phyloP scores from a whole-genome alignment of 2,797 vertebrate genomes.

The Chloroceryle inda region DNA sequence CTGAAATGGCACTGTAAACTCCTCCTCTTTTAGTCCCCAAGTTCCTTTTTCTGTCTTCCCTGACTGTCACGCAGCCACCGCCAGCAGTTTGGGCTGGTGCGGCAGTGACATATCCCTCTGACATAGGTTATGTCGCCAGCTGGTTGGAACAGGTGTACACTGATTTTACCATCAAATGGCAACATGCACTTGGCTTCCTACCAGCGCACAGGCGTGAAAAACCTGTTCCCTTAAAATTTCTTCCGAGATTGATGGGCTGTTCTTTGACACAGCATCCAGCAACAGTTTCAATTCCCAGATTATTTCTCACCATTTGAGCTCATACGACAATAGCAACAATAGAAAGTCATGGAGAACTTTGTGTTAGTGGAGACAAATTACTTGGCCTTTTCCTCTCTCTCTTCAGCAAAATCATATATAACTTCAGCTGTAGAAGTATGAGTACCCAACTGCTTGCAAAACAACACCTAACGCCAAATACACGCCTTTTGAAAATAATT shows the following conservation, averaged over 20 bases:
- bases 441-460: background rate
- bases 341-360: slow-evolving; percentile 57
- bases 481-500: background rate
- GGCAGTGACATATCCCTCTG: slow-evolving; percentile 80
- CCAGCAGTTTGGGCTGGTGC: slow-evolving; percentile 80
- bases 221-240: slow-evolving; percentile 84
- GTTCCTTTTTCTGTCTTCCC: slow-evolving; percentile 82
- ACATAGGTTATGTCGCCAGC: slow-evolving; percentile 92
- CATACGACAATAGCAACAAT: background rate
- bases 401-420: background rate
- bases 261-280: slow-evolving; percentile 78
- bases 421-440: background rate
- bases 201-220: slow-evolving; percentile 89
- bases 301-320: slow-evolving; percentile 6
- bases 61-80: slow-evolving; percentile 79
- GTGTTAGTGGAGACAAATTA: slow-evolving; percentile 62
- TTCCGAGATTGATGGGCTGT: slow-evolving; percentile 84
- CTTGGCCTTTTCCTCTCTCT: slow-evolving; percentile 17
- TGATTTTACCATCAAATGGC: slow-evolving; percentile 90
- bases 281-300: slow-evolving; percentile 67
- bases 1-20: slow-evolving; percentile 74
- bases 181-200: slow-evolving; percentile 90
- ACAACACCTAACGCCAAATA: background rate
- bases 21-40: slow-evolving; percentile 81
- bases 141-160: slow-evolving; percentile 95